Base-by-base conservation (phyloP, 2,888 invertebrate genomes). In the Itoplectis maculator region DNA sequence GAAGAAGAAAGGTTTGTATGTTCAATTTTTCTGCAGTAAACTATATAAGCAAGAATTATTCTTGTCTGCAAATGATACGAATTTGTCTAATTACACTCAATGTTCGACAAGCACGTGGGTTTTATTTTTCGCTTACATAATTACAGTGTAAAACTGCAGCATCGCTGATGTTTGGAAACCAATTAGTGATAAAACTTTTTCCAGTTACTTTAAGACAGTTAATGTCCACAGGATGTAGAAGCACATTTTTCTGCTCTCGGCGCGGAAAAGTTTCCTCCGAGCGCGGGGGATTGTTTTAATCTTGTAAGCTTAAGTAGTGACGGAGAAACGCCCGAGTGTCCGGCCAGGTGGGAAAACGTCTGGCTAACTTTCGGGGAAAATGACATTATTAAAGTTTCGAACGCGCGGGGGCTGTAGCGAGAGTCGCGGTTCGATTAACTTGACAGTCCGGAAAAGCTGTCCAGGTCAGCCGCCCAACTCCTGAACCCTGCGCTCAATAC, bases 341-440 rank as follows among this genome's bases (percentile, higher is more conserved):
- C 61, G 68, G 51, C 51, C 63, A 51, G 51, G 51, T 70, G 63
- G 54, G 61, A 70, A 70, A 80, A 74, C 37, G 63, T 69, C 74
- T 18, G 59, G 54, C 37, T 42, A 75, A 70, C 63, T 70, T 56
- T n/a, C 42, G 7, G 63, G 37, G 49, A 47, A 70, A 75, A 61
- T 47, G 74, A 75, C 61, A 54, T 75, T 75, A 80, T 80, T 80
- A 80, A 80, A 80, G 80, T 75, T 80, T 75, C 18, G 63, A 63
- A 63, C 63, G 15, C 37, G 63, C n/a, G n/a, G n/a, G 5, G 5
- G 29, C 29, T 29, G 5, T 15, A n/a, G 11, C 35, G 59, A 59
- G 63, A 8, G 63, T 63, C 42, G 18, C 40, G 63, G 40, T 40
- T 42, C 63, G 63, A 63, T 42, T 63, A 63, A 63, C 76, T 76